phyloP scores from a whole-genome alignment of 2,888 invertebrate species.

The Incurvaria masculella region DNA sequence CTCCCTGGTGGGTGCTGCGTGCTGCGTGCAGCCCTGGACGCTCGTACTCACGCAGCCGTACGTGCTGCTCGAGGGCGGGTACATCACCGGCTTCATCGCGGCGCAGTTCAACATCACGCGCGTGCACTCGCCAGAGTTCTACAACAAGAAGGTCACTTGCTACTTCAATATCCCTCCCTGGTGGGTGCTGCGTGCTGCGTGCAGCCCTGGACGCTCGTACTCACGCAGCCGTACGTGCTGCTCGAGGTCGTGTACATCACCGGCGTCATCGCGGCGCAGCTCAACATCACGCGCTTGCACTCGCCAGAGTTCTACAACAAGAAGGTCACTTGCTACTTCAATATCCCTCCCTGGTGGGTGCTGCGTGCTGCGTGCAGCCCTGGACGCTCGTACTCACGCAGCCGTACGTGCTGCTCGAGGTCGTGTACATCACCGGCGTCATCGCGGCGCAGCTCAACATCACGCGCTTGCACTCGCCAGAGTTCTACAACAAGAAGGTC shows the following conservation, averaged over 20 bases:
- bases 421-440: constrained; percentile 89
- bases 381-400: constrained; percentile 88
- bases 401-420: constrained; percentile 82
- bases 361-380: constrained; percentile 77
- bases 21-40: constrained; percentile 76
- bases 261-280: constrained; percentile 77
- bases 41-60: constrained; percentile 88
- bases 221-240: constrained; percentile 69
- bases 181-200: constrained; percentile 73
- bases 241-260: constrained; percentile 92
- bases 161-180: too few species aligned
- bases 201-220: constrained; percentile 63
- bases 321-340: constrained; percentile 41
- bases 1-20: constrained; percentile 72
- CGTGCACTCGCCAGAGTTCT: constrained; percentile 71
- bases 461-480: constrained; percentile 66
- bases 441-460: constrained; percentile 72
- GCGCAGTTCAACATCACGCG: constrained; percentile 66
- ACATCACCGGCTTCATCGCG: constrained; percentile 86
- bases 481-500: constrained; percentile 73
- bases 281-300: constrained; percentile 66
- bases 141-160: constrained; percentile 72
- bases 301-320: constrained; percentile 79
- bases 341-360: too few species aligned
- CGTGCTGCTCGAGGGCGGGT: constrained; percentile 76